Conservation (phyloP, 2,113 vertebrate genomes). For the Microtus ochrogaster region DNA sequence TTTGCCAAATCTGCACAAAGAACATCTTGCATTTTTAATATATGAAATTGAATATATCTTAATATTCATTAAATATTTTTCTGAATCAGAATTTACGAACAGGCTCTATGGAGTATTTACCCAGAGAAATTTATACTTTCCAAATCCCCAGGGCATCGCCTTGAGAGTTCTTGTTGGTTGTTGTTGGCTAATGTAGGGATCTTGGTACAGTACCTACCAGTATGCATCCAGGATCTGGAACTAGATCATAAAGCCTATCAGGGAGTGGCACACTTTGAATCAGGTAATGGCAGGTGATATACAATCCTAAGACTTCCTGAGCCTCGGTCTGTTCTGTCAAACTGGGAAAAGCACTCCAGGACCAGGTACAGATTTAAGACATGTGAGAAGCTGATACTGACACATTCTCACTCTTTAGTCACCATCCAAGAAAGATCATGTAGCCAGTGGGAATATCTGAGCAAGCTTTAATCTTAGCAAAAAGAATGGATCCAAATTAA, state of each 20-base stretch:
- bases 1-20: neutral
- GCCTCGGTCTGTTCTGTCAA: too few relatives aligned
- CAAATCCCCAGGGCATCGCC: neutral
- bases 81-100: neutral
- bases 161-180: rapidly evolving
- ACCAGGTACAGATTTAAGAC: neutral
- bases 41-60: neutral
- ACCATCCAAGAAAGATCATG: neutral
- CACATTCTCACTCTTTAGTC: neutral
- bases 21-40: neutral
- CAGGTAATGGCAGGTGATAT: too few relatives aligned
- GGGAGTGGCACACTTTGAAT: neutral
- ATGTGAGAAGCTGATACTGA: neutral
- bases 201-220: neutral
- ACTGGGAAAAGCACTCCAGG: neutral
- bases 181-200: neutral
- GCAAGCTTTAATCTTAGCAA: neutral
- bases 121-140: neutral
- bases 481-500: neutral
- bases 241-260: too few relatives aligned
- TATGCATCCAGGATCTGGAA: too few relatives aligned
- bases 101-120: neutral
- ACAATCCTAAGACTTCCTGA: neutral
- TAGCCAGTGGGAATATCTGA: neutral
- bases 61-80: neutral